phyloP scores from a whole-genome alignment of 2,888 invertebrate genomes.

The Cactoblastis cactorum region DNA sequence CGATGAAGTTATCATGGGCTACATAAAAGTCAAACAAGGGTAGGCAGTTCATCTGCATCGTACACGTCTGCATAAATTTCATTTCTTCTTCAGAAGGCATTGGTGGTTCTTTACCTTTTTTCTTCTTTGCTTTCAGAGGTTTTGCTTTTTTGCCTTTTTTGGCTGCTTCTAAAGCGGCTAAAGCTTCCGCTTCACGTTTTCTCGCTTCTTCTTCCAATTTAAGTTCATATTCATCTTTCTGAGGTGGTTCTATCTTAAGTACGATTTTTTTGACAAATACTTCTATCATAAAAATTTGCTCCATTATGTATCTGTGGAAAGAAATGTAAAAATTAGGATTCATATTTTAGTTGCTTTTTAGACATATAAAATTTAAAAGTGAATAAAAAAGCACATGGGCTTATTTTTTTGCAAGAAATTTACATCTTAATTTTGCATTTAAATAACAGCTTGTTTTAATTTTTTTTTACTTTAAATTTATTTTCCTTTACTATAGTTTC shows the following conservation, averaged over 20 bases:
- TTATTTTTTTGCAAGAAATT: too few relatives aligned
- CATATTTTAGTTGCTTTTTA: not conserved
- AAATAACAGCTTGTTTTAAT: too few relatives aligned
- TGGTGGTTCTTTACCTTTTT: conserved; percentile 61
- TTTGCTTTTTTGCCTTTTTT: conserved; percentile 42
- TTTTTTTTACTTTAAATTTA: too few relatives aligned
- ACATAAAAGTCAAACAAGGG: conserved; percentile 68
- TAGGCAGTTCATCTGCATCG: conserved; percentile 64
- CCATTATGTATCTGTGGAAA: conserved; percentile 40
- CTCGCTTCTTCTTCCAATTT: conserved; percentile 55
- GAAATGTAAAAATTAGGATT: not conserved
- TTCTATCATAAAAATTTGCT: conserved; percentile 74
- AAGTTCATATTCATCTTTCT: conserved; percentile 68
- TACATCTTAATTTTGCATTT: too few relatives aligned
- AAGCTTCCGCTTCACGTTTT: conserved; percentile 50
- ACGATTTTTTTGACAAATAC: conserved; percentile 65
- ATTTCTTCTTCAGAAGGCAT: conserved; percentile 69
- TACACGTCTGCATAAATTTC: conserved; percentile 69
- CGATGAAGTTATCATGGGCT: conserved; percentile 70
- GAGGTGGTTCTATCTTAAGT: conserved; percentile 62
- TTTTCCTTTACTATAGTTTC: too few relatives aligned
- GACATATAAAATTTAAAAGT: too few relatives aligned
- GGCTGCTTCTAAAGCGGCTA: conserved; percentile 53
- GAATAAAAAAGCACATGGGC: too few relatives aligned
- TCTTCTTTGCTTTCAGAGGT: conserved; percentile 41